Conservation (phyloP, 1,140 invertebrate genomes). For the Chironomus tepperi region DNA sequence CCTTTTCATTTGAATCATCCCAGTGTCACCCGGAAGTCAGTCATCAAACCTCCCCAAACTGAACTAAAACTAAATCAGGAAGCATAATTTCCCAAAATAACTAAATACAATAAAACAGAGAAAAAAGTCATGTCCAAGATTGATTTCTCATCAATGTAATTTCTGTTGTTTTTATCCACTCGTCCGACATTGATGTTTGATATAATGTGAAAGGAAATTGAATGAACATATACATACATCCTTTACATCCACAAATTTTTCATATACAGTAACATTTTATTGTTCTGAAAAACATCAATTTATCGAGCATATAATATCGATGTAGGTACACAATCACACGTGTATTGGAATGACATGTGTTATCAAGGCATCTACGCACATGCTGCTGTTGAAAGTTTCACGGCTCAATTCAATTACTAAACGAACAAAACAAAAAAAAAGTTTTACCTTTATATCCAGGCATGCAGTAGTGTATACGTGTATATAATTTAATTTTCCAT, state of each 20-base stretch:
- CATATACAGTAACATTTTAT: background rate
- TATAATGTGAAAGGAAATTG: background rate
- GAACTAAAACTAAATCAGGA: no score
- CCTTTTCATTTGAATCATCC: no score
- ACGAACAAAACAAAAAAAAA: no score
- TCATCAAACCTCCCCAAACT: no score
- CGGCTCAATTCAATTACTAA: slow-evolving; percentile 1
- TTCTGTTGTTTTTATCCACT: background rate
- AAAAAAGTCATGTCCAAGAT: background rate
- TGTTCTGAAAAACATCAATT: background rate
- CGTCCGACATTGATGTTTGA: background rate
- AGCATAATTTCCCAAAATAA: no score
- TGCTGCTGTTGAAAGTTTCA: background rate
- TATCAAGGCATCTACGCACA: background rate
- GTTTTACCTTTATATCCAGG: no score
- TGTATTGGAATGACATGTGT: slow-evolving; percentile 8
- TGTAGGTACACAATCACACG: background rate
- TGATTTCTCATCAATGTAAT: background rate
- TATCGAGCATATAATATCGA: background rate
- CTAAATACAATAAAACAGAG: no score
- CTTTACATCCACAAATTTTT: background rate
- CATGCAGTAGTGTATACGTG: background rate
- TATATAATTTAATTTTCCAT: background rate
- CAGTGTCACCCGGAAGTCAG: no score
- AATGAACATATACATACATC: background rate